Evolutionary conservation across 2,797 vertebrate species (phyloP), one percentile per base, ranked within the genome.

Genomic region (Buphagus erythrorhynchus): DNA sequence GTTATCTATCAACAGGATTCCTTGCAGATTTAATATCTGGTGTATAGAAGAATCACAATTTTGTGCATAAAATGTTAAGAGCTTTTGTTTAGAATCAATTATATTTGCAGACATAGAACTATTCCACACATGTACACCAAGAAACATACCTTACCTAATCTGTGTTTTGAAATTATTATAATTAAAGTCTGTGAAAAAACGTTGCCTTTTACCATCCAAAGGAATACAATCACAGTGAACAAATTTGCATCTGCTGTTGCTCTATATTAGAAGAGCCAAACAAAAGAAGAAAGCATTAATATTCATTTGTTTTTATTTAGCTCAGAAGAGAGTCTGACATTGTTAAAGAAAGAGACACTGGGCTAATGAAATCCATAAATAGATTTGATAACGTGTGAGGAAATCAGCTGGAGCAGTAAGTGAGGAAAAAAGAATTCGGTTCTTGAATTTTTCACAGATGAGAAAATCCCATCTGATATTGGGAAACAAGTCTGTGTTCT

Each of bases 291-390:
- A 29, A 43, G 10, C 59, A 94, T 93, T 88, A 90, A 91, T 87
- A 95, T 88, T 92, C 19, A 88, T 88, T 94, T 86, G 82, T 90
- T 85, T 81, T 81, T 93, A 78, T 77, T 93, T 93, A 92, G 91
- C 76, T 83, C 49, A 74, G 65, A 83, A 87, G 62, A 86, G 45
- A 90, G 25, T 28, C 72, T 88, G 85, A 84, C 58, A 38, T 81
- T 54, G 31, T 76, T 89, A 76, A 78, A 90, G 73, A 40, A 92
- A 83, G 73, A 88, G 58, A 87, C 0, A 0, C 42, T 73, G 78
- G 65, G 75, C 52, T 95, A 83, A 69, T 86, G 72, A 95, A 81
- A 88, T 61, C 86, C 85, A 88, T 81, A 90, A 90, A 96, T 90
- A 69, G 54, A 78, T 81, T 72, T 94, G 86, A 95, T 90, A 76